phyloP scores from a whole-genome alignment of 2,888 invertebrate species.

The Platycheirus albimanus region DNA sequence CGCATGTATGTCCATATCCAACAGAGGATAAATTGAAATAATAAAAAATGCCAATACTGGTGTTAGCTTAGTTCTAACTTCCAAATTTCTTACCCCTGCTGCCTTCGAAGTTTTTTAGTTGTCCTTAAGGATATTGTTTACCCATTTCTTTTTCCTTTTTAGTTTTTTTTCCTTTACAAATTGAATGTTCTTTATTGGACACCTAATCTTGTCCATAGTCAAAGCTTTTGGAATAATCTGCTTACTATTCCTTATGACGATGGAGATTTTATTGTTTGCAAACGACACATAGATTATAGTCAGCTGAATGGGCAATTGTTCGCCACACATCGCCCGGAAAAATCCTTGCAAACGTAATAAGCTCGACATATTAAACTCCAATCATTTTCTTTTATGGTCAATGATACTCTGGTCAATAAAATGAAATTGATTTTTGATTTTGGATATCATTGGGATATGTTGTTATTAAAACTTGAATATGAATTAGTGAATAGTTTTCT shows the following conservation, averaged over 20 bases:
- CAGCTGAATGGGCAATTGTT: slow-evolving; percentile 52
- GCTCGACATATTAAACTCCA: slow-evolving; percentile 46
- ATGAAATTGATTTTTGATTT: not conserved
- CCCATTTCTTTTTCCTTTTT: slow-evolving; percentile 42
- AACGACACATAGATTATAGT: slow-evolving; percentile 59
- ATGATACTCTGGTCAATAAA: too few relatives aligned
- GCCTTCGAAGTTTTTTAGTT: slow-evolving; percentile 18
- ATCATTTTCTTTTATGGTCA: slow-evolving; percentile 17
- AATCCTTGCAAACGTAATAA: slow-evolving; percentile 56
- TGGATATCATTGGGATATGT: not conserved
- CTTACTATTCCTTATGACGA: slow-evolving; percentile 56
- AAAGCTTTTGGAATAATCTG: slow-evolving; percentile 58
- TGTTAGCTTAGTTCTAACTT: slow-evolving; percentile 49
- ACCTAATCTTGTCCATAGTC: slow-evolving; percentile 54
- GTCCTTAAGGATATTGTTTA: slow-evolving; percentile 43
- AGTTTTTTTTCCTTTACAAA: slow-evolving; percentile 51
- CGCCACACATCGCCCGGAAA: slow-evolving; percentile 41
- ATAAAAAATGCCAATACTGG: slow-evolving; percentile 39
- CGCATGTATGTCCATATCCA: slow-evolving; percentile 40
- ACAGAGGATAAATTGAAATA: slow-evolving; percentile 55
- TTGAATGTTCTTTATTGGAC: slow-evolving; percentile 69
- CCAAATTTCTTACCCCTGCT: slow-evolving; percentile 8
- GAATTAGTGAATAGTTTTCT: not conserved
- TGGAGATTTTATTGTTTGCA: slow-evolving; percentile 63
- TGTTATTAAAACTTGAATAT: not conserved